phyloP scores from a whole-genome alignment of 1,140 invertebrate genomes.

The Bombus huntii region DNA sequence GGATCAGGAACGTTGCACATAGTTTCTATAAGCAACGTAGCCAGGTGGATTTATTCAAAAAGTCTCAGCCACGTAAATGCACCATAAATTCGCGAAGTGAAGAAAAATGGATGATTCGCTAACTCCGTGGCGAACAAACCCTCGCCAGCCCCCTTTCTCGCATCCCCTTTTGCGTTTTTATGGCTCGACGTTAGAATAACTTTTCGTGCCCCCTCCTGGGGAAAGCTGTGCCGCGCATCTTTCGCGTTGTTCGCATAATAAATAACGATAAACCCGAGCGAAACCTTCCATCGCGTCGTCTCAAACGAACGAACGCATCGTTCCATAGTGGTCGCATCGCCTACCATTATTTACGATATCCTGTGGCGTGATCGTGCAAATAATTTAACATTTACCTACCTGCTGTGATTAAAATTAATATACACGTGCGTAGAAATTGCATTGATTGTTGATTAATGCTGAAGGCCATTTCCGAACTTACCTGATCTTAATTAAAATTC shows the following conservation, averaged over 20 bases:
- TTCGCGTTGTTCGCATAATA: not conserved
- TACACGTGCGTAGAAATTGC: not conserved
- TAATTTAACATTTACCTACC: not conserved
- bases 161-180: conserved; percentile 7
- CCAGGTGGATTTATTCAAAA: conserved; percentile 22
- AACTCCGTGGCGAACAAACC: not conserved
- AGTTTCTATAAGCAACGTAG: too few relatives aligned
- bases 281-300: not conserved
- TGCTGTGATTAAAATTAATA: not conserved
- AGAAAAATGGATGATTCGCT: conserved; percentile 33
- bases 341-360: not conserved
- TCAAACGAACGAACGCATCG: not conserved
- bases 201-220: not conserved
- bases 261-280: conserved; percentile 20
- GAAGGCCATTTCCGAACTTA: too few relatives aligned
- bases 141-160: not conserved
- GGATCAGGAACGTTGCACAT: not conserved
- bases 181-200: not conserved
- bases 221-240: not conserved
- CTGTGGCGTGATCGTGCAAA: not conserved
- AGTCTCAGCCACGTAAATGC: not conserved
- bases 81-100: conserved; percentile 23
- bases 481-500: not conserved
- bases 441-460: too few relatives aligned
- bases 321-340: not conserved